Evolutionary conservation across 92 coral and sea anemone species (phyloP).

Genomic region (Porites cylindrica): DNA sequence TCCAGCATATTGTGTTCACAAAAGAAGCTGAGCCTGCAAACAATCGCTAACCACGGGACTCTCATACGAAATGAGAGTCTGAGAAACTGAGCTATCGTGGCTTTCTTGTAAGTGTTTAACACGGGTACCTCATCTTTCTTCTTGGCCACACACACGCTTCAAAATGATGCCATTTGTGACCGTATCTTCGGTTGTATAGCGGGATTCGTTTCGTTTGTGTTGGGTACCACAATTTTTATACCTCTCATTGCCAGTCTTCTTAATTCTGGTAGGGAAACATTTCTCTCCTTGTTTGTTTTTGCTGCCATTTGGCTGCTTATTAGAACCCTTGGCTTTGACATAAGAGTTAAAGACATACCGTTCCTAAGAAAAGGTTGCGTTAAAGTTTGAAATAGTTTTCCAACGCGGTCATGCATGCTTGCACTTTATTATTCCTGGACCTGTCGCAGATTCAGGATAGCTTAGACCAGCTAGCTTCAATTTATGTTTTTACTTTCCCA

Average conservation of each 20-base stretch:
- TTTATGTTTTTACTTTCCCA: too few relatives aligned
- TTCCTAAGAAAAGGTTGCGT: conserved; percentile 55
- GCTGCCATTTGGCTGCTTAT: conserved; percentile 10
- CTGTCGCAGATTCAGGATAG: neutral
- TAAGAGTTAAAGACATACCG: conserved; percentile 18
- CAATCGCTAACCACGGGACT: conserved; percentile 42
- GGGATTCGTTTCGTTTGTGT: conserved; percentile 39
- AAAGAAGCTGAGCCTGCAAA: conserved; percentile 43
- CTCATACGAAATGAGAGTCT: neutral
- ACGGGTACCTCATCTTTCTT: too few relatives aligned
- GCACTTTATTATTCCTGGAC: conserved; percentile 1
- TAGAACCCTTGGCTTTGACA: conserved; percentile 8
- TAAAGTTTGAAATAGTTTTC: conserved; percentile 53
- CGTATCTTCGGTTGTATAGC: conserved; percentile 18
- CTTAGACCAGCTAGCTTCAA: too few relatives aligned
- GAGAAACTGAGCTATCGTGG: conserved; percentile 1
- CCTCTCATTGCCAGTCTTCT: neutral
- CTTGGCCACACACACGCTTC: conserved; percentile 26
- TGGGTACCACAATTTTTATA: conserved; percentile 24
- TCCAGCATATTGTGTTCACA: conserved; percentile 16
- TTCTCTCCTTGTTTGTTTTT: conserved; percentile 9
- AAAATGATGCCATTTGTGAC: conserved; percentile 56
- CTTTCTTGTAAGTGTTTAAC: neutral
- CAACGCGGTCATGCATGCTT: conserved; percentile 24
- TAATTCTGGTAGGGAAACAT: neutral